Evolutionary conservation across 2,113 vertebrate genomes (phyloP).

Genomic region (Glaucomys volans): DNA sequence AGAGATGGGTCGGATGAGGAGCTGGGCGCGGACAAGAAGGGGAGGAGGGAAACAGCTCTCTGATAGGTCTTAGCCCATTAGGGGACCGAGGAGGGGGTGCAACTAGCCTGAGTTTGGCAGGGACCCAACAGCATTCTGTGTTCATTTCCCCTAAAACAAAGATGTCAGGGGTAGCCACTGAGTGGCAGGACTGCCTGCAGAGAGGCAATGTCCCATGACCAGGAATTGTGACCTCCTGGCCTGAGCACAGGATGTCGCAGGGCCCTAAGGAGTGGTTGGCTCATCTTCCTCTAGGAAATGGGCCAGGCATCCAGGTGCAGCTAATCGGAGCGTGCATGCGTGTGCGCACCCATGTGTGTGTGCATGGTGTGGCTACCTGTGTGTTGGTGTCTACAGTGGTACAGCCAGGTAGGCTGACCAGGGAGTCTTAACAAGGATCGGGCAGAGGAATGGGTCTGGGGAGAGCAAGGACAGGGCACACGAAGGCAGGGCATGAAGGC

Average conservation of each 20-base stretch:
- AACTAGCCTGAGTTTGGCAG: not conserved
- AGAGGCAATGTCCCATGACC: conserved; percentile 49
- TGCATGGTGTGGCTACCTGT: no score
- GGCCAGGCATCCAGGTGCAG: conserved; percentile 51
- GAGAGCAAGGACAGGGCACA: not conserved
- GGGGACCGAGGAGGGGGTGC: not conserved
- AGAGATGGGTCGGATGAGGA: not conserved
- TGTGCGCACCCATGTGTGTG: no score
- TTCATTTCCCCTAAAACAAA: conserved; percentile 67
- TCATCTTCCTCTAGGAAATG: conserved; percentile 60
- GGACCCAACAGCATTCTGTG: conserved; percentile 20
- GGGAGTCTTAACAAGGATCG: not conserved
- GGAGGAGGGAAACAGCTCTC: not conserved
- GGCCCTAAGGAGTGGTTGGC: conserved; percentile 42
- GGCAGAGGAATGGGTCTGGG: not conserved
- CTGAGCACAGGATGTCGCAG: conserved; percentile 37
- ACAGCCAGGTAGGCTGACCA: not conserved
- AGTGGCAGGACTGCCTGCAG: conserved; percentile 51
- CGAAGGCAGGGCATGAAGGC: not conserved
- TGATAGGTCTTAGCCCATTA: not conserved
- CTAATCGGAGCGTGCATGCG: not conserved
- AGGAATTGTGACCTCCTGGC: conserved; percentile 62
- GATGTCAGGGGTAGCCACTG: conserved; percentile 53
- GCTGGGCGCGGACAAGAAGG: not conserved
- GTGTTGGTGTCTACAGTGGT: not conserved